Evolutionary conservation across 2,113 vertebrate species (phyloP), one percentile per base, ranked within the genome.

Genomic region (Coptodon bakossiorum): DNA sequence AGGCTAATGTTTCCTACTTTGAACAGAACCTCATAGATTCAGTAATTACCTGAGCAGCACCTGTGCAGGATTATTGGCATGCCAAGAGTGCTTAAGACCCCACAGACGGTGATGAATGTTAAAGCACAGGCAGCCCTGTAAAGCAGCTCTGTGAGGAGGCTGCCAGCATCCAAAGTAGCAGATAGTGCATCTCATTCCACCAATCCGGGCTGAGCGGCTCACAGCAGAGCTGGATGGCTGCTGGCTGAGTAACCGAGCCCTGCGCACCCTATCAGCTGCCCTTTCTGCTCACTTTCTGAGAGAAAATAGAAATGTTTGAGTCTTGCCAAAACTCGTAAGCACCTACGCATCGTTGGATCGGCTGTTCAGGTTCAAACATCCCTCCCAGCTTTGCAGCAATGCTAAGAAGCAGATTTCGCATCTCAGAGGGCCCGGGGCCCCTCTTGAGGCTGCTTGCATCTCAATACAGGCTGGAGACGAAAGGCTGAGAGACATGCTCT

Each of bases 251-350:
- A 52, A 78, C 45, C 45, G 4, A 52, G 45, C 45, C 7, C 71
- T 1, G 6, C 3, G 0, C 71, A 50, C n/a, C 73, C 16, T 19
- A 13, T 78, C 73, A 52, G 45, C 45, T 31, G 45, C 45, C 10
- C 73, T 52, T 4, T 2, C 27, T 78, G 61, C 45, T 78, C 73
- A n/a, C 73, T 31, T 31, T 31, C 57, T 12, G 68, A 34, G 66
- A 82, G 50, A 63, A 90, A 92, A 88, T 59, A 84, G 52, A 86
- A 87, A 80, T 82, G 27, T 52, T 78, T 52, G 73, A 52, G 45
- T 24, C 13, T 79, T 61, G 88, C 76, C 90, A 87, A 88, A 90
- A 80, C 66, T 66, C 3, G 3, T 22, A 78, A 82, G 76, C 84
- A 73, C 81, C 88, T 82, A 61, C 63, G 43, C 27, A 86, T 2